These are phyloP conservation scores for Tadarida brasiliensis DNA, from an alignment of 2,797 vertebrate species.

Conservation along the genomic window DNA sequence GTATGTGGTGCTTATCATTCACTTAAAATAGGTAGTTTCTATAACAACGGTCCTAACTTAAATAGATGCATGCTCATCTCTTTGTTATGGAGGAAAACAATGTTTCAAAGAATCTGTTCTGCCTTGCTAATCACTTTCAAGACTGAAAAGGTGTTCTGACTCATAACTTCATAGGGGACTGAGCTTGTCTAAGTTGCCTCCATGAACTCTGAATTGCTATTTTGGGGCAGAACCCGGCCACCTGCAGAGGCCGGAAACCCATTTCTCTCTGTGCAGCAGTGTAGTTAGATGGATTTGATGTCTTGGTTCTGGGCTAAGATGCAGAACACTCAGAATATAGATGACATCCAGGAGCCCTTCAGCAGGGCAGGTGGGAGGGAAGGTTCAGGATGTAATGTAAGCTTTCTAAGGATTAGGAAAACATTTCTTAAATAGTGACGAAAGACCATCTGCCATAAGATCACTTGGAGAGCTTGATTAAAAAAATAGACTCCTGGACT, in stretches of 20 bases:
- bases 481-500: background rate
- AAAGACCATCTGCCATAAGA: background rate
- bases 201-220: slow-evolving; percentile 34
- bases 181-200: background rate
- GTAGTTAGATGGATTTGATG: background rate
- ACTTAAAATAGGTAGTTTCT: slow-evolving; percentile 75
- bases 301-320: background rate
- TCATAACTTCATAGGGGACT: slow-evolving; percentile 34
- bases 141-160: slow-evolving; percentile 66
- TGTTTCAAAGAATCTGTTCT: slow-evolving; percentile 53
- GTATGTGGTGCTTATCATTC: background rate
- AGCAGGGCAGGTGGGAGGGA: background rate
- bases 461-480: background rate
- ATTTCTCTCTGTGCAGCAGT: background rate
- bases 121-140: slow-evolving; percentile 70
- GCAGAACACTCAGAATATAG: background rate
- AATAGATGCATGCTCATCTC: slow-evolving; percentile 63
- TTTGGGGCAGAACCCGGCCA: slow-evolving; percentile 26
- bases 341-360: background rate
- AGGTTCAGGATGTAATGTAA: background rate
- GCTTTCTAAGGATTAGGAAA: background rate
- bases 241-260: slow-evolving; percentile 16
- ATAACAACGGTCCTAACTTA: slow-evolving; percentile 67
- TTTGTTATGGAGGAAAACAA: slow-evolving; percentile 69
- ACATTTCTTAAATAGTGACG: background rate